Base-by-base conservation (phyloP, 1,140 invertebrate species). In the Euschistus heros region DNA sequence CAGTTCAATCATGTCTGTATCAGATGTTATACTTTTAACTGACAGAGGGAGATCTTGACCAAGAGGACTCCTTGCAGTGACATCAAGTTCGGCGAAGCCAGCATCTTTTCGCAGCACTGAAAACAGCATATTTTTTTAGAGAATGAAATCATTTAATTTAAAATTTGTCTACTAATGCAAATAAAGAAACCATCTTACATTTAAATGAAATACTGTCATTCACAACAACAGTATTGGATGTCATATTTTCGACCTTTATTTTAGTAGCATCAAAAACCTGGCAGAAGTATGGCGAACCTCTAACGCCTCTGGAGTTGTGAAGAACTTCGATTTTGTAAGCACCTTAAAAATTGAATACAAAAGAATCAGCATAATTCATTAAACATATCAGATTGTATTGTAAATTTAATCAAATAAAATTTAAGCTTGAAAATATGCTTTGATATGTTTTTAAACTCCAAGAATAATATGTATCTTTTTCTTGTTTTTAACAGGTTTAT, bases 241-340 rank as follows among this genome's bases (percentile, higher is more conserved):
- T 86, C 22, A 91, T 77, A 66, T 87, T 86, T 65, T 86, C 82
- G 24, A 89, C 74, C 68, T 81, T 81, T 6, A 88, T 83, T 79
- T 87, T 89, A 47, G 83, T 84, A 14, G 92, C 83, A 77, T 99
- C 94, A 74, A 92, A 97, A 0, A 94, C 90, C 76, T 98, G 92
- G 72, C 95, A 97, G 66, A 84, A 88, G 77, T 94, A 99, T 18
- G 97, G 97, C 69, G 94, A 97, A 20, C 95, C 94, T n/a, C 86
- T 81, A 20, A 99, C 84, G 18, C 89, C 85, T 73, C 94, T 91
- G 0, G 92, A 90, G 67, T 90, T 86, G 75, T 95, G 94, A 15
- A 95, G 79, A 2, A 98, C 94, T 75, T 98, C 87, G 67, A 92
- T 85, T 69, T 83, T 85, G 71, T 91, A 88, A 3, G 80, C 79